These are phyloP conservation scores for Marcusenius ussheri DNA, from an alignment of 2,113 vertebrate species.

Conservation along the genomic window DNA sequence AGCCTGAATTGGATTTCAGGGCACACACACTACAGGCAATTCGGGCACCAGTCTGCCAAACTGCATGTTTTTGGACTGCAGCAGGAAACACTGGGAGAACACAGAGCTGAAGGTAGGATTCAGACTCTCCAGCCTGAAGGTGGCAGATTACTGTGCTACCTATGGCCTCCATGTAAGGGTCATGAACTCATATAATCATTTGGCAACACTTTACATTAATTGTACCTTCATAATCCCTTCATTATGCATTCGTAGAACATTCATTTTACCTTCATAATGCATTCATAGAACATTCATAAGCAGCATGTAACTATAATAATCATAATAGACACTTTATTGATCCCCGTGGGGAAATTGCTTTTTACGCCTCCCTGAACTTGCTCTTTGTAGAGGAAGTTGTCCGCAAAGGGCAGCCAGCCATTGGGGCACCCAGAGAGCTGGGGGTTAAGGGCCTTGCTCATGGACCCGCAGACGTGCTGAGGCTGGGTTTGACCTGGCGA, in stretches of 20 bases:
- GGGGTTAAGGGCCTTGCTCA: too few relatives aligned
- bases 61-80: neutral
- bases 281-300: neutral
- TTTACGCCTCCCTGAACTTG: too few relatives aligned
- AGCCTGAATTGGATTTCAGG: neutral
- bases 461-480: too few relatives aligned
- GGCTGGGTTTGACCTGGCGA: too few relatives aligned
- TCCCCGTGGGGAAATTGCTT: too few relatives aligned
- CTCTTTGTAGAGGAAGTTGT: too few relatives aligned
- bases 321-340: too few relatives aligned
- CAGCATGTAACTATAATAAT: neutral
- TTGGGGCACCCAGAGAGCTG: too few relatives aligned
- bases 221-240: neutral
- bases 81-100: neutral
- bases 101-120: neutral
- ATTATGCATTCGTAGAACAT: neutral
- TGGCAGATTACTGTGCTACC: neutral
- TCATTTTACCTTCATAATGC: neutral
- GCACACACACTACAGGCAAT: neutral
- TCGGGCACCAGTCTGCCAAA: neutral
- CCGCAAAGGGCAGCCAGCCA: too few relatives aligned
- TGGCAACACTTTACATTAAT: neutral
- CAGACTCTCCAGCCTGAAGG: neutral
- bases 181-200: neutral
- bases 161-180: neutral